phyloP scores from a whole-genome alignment of 2,797 vertebrate genomes.

The Sebastes matsubarae region DNA sequence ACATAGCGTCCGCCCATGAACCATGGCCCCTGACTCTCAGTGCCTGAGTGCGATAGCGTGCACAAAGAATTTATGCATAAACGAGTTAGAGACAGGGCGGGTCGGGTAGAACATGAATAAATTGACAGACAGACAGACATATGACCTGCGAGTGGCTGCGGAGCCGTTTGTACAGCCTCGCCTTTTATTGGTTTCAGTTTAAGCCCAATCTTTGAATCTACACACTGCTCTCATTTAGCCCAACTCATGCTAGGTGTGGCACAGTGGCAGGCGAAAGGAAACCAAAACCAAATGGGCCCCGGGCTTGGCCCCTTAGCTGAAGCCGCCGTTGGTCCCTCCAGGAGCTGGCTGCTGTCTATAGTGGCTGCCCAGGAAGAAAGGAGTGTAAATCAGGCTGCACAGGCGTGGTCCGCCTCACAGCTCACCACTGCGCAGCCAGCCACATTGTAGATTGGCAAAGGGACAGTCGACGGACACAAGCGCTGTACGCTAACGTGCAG shows the following conservation, averaged over 20 bases:
- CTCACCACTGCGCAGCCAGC: conserved; percentile 60
- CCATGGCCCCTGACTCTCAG: conserved; percentile 42
- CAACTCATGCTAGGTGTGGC: conserved; percentile 82
- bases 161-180: conserved; percentile 58
- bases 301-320: conserved; percentile 69
- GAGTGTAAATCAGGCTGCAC: conserved; percentile 76
- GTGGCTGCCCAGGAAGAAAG: conserved; percentile 70
- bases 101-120: conserved; percentile 53
- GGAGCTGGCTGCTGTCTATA: conserved; percentile 65
- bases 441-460: conserved; percentile 57
- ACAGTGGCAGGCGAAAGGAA: conserved; percentile 78
- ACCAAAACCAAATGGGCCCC: conserved; percentile 81
- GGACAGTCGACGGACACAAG: conserved; percentile 60
- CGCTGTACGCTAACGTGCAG: conserved; percentile 35
- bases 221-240: conserved; percentile 83
- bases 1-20: conserved; percentile 31
- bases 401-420: conserved; percentile 70
- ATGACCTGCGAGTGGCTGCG: conserved; percentile 61
- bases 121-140: conserved; percentile 74
- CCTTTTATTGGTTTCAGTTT: conserved; percentile 75
- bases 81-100: conserved; percentile 63
- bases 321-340: conserved; percentile 69
- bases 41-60: conserved; percentile 59
- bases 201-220: conserved; percentile 65
- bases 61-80: conserved; percentile 60